Percentiles rank a stretch among this genome's conserved stretches.
Conservation (phyloP, 2,113 vertebrate species). For the Polyodon spathula region DNA sequence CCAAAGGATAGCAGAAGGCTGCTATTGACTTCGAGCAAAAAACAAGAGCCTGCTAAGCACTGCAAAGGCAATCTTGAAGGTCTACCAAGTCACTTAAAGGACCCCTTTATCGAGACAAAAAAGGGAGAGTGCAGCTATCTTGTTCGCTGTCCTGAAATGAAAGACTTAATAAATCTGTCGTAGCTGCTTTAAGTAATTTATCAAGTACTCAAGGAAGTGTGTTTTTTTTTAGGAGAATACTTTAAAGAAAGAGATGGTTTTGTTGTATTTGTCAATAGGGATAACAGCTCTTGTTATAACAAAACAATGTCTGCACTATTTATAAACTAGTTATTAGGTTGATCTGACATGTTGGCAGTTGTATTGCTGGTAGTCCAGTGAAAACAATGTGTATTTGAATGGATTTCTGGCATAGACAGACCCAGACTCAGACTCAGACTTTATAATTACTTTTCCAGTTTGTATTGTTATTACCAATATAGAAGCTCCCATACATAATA, state of each 20-base stretch:
- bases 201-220: not conserved
- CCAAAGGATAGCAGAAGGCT: constrained; percentile 46
- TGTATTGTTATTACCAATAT: too few relatives aligned
- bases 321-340: not conserved
- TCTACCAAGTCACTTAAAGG: constrained; percentile 25
- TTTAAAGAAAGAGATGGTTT: not conserved
- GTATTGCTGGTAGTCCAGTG: too few relatives aligned
- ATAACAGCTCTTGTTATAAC: not conserved
- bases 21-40: constrained; percentile 8
- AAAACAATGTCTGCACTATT: not conserved
- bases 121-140: constrained; percentile 27
- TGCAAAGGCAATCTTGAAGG: constrained; percentile 22
- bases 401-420: too few relatives aligned
- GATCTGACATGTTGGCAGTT: too few relatives aligned
- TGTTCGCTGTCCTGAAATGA: constrained; percentile 18
- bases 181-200: constrained; percentile 7
- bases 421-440: too few relatives aligned
- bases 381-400: too few relatives aligned
- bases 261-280: constrained; percentile 2
- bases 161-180: not conserved
- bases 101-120: constrained; percentile 20
- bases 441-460: too few relatives aligned
- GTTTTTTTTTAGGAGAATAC: not conserved
- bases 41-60: constrained; percentile 33
- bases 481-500: too few relatives aligned